These are phyloP conservation scores for Crenuchus spilurus DNA, from an alignment of 2,797 vertebrate species.

Conservation along the genomic window DNA sequence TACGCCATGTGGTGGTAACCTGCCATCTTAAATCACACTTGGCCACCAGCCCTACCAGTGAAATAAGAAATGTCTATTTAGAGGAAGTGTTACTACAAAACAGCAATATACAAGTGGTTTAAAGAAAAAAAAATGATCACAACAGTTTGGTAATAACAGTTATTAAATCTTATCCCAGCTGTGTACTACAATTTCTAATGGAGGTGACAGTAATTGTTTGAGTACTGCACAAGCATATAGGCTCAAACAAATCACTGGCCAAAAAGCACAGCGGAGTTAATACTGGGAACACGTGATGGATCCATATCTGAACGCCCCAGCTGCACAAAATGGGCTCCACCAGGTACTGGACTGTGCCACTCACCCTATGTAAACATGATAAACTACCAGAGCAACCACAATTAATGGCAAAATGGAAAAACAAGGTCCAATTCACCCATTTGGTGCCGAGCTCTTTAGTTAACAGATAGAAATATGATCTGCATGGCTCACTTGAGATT, in stretches of 20 bases:
- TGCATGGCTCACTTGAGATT: constrained; percentile 29
- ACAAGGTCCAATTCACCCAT: constrained; percentile 48
- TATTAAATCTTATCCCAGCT: constrained; percentile 9
- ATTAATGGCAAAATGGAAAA: constrained; percentile 40
- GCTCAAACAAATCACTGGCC: constrained; percentile 4
- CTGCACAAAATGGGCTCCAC: not conserved
- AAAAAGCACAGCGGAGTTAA: constrained; percentile 32
- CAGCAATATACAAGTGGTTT: constrained; percentile 50
- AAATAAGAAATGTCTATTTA: constrained; percentile 50
- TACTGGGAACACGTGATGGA: constrained; percentile 29
- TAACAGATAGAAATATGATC: constrained; percentile 51
- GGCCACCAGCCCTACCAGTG: constrained; percentile 28
- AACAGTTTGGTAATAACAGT: constrained; percentile 55
- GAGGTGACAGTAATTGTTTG: not conserved
- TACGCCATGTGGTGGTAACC: constrained; percentile 34
- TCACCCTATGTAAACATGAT: constrained; percentile 24
- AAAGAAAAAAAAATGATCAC: constrained; percentile 45
- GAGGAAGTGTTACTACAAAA: constrained; percentile 55
- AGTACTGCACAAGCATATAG: constrained; percentile 7
- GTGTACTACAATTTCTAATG: not conserved
- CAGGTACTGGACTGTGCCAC: not conserved
- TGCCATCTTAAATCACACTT: constrained; percentile 28
- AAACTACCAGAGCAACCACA: constrained; percentile 42
- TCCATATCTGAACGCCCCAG: constrained; percentile 21
- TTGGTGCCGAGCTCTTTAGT: constrained; percentile 52